Evolutionary conservation across 1,140 invertebrate species (phyloP).

Genomic region (Aphis craccivora): DNA sequence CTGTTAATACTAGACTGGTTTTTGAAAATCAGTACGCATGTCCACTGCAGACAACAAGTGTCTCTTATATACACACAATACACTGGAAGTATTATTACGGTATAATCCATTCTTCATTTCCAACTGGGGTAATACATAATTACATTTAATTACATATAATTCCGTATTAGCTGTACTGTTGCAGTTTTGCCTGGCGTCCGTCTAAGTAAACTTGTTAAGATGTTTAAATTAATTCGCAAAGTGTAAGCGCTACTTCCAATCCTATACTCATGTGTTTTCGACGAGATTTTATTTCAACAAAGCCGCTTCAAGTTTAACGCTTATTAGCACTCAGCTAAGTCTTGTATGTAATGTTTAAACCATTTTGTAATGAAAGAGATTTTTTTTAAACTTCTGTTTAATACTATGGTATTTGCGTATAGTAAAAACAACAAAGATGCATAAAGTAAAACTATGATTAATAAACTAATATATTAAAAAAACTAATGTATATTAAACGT

Average conservation of each 20-base stretch:
- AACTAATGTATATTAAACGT: not conserved
- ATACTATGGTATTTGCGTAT: not conserved
- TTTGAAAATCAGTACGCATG: not conserved
- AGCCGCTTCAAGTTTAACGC: not conserved
- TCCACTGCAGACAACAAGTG: not conserved
- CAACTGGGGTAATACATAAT: not conserved
- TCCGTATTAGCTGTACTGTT: not conserved
- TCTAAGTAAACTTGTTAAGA: slow-evolving; percentile 7
- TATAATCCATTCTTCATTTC: not conserved
- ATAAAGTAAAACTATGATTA: not conserved
- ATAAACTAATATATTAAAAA: not conserved
- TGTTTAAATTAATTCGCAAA: slow-evolving; percentile 1
- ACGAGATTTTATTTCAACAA: not conserved
- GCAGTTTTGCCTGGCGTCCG: not conserved
- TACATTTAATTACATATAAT: slow-evolving; percentile 39
- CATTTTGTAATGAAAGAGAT: not conserved
- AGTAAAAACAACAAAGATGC: not conserved
- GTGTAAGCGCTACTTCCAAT: not conserved
- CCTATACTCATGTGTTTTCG: not conserved
- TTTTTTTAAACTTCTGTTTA: not conserved
- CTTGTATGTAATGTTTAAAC: not conserved
- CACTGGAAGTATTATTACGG: not conserved
- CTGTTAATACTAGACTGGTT: not conserved
- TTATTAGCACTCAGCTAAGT: slow-evolving; percentile 5
- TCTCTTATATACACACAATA: not conserved